phyloP scores from a whole-genome alignment of 2,113 vertebrate species.

The Salvator merianae region DNA sequence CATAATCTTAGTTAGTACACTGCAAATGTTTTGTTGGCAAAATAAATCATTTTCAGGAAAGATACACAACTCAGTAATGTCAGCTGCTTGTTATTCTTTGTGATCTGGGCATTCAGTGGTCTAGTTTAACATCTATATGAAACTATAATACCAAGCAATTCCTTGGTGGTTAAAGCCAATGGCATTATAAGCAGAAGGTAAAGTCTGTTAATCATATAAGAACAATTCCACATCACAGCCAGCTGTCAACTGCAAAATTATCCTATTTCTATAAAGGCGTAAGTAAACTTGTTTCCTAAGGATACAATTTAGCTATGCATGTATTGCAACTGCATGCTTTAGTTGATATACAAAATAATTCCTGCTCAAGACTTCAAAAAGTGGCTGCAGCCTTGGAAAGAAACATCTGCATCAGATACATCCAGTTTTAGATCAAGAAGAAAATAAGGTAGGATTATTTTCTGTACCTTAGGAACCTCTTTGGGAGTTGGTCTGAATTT shows the following conservation, averaged over 20 bases:
- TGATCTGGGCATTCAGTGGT: conserved; percentile 15
- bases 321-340: neutral
- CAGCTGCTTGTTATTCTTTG: conserved; percentile 40
- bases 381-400: neutral
- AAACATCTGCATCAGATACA: neutral
- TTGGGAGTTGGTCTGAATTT: conserved; percentile 42
- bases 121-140: conserved; percentile 56
- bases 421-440: neutral
- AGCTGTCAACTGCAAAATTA: conserved; percentile 55
- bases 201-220: conserved; percentile 44
- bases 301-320: conserved; percentile 32
- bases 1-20: conserved; percentile 51
- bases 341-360: neutral
- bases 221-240: conserved; percentile 49
- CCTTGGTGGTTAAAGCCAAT: conserved; percentile 52
- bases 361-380: neutral
- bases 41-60: conserved; percentile 54
- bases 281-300: conserved; percentile 27
- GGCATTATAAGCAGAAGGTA: conserved; percentile 46
- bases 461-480: conserved; percentile 47
- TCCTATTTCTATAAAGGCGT: neutral
- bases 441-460: neutral
- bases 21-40: conserved; percentile 56
- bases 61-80: conserved; percentile 59
- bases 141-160: conserved; percentile 18